Base-by-base conservation (phyloP, 2,888 invertebrate species). In the Drosophila seclusa region DNA sequence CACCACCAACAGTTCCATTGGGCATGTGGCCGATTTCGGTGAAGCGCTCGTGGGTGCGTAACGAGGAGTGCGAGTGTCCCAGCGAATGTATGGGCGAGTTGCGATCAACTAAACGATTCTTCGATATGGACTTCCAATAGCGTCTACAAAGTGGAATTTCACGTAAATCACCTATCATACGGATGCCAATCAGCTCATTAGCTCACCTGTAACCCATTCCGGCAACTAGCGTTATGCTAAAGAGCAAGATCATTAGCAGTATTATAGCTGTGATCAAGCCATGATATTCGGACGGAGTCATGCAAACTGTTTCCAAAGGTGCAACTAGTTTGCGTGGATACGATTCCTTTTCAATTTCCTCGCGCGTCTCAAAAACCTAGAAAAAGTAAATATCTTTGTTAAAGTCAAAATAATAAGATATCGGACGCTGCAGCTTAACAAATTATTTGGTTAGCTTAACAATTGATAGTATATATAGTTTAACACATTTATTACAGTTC, bases 241-340 rank as follows among this genome's bases (percentile, higher is more conserved):
- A 94, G 24, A 97, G 92, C 42, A 97, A 93, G 11, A 96, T 95
- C 82, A 97, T 95, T 38, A 98, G 94, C 16, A 96, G 94, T 70
- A 97, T 95, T 0, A 98, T 94, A 0, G 97, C 96, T 3, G 96
- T 96, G 61, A 98, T 94, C n/a, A 98, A 93, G 1, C 97, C 96
- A 87, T 98, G 96, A 92, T 98, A 98, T 92, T 97, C 97, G 63
- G 96, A 95, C 4, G 96, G 95, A 2, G 97, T 96, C 71, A 98
- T 95, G 91, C 98, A 98, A 29, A 97, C 95, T 1, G 95, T 96
- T 75, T 96, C 95, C 40, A 94, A 93, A 8, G 96, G 94, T 0
- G 96, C 95, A 0, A 96, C 94, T 0, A 96, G 94, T 36, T 95
- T 94, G 61, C 95, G 94, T 59, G 96, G 96, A 85, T 92, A 93